Evolutionary conservation across 2,888 invertebrate species (phyloP).

Genomic region (Lasioglossum oenotherae): DNA sequence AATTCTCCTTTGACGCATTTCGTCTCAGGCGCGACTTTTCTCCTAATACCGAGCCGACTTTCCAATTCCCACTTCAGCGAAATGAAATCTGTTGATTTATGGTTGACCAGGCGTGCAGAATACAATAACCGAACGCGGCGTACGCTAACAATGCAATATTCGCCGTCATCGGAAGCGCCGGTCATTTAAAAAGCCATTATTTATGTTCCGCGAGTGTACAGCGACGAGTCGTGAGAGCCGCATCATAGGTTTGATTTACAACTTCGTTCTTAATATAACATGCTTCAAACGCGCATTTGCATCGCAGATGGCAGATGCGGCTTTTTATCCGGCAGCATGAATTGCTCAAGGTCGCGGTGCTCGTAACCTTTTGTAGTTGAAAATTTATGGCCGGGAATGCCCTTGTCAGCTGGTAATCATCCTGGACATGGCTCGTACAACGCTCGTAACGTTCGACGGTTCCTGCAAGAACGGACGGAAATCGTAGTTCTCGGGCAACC

Average conservation of each 20-base stretch:
- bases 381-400: conserved; percentile 56
- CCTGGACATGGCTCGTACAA: conserved; percentile 6
- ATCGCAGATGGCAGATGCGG: conserved; percentile 36
- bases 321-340: conserved; percentile 42
- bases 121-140: conserved; percentile 22
- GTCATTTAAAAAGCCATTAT: conserved; percentile 24
- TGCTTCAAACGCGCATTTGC: conserved; percentile 50
- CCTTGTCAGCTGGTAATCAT: conserved; percentile 62
- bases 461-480: conserved; percentile 22
- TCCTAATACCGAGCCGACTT: not conserved
- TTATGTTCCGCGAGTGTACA: conserved; percentile 9
- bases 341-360: conserved; percentile 50
- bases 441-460: conserved; percentile 50
- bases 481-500: not conserved
- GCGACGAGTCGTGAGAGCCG: not conserved
- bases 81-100: conserved; percentile 32
- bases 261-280: conserved; percentile 1
- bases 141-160: conserved; percentile 22
- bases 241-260: conserved; percentile 39
- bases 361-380: conserved; percentile 55
- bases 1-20: not conserved
- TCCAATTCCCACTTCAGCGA: conserved; percentile 22
- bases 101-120: not conserved
- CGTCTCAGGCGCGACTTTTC: not conserved
- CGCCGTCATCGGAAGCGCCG: conserved; percentile 13